Percentiles rank a stretch among this genome's conserved stretches.
Conservation (phyloP, 1,140 invertebrate species). For the Aethina tumida region DNA sequence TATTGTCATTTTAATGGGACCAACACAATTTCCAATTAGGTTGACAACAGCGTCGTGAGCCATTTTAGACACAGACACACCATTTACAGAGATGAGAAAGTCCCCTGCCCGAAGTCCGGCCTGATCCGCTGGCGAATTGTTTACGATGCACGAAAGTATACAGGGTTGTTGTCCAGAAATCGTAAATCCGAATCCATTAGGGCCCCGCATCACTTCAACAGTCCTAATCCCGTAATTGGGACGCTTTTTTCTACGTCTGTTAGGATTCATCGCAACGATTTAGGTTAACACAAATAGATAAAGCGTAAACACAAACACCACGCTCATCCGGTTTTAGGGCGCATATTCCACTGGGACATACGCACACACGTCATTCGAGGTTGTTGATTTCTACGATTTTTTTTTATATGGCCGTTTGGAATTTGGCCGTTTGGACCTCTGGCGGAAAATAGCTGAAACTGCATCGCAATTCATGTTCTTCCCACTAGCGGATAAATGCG, state of each 20-base stretch:
- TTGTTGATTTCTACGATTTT: constrained; percentile 11
- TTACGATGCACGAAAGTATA: constrained; percentile 78
- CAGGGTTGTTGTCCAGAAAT: constrained; percentile 90
- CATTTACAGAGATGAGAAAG: constrained; percentile 85
- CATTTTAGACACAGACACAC: constrained; percentile 75
- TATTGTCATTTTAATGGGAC: constrained; percentile 68
- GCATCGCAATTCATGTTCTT: constrained; percentile 1
- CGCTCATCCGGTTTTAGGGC: constrained; percentile 5
- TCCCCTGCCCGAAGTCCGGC: constrained; percentile 84
- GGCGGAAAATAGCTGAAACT: constrained; percentile 12
- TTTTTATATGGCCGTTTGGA: constrained; percentile 22
- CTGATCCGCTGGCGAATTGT: constrained; percentile 70
- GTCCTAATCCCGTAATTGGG: constrained; percentile 71
- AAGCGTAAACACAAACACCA: neutral
- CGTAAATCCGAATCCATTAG: constrained; percentile 84
- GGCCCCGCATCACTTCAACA: constrained; percentile 74
- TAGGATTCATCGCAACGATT: constrained; percentile 48
- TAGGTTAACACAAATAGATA: constrained; percentile 5
- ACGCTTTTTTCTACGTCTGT: constrained; percentile 66
- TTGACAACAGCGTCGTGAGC: constrained; percentile 88
- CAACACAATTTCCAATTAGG: constrained; percentile 76
- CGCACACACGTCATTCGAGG: constrained; percentile 17
- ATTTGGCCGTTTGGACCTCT: constrained; percentile 10
- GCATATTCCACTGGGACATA: constrained; percentile 3
- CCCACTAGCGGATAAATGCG: too few species aligned